Evolutionary conservation across 1,140 invertebrate species (phyloP), one percentile per base, ranked within the genome.

Genomic region (Panagrolaimus sp.): DNA sequence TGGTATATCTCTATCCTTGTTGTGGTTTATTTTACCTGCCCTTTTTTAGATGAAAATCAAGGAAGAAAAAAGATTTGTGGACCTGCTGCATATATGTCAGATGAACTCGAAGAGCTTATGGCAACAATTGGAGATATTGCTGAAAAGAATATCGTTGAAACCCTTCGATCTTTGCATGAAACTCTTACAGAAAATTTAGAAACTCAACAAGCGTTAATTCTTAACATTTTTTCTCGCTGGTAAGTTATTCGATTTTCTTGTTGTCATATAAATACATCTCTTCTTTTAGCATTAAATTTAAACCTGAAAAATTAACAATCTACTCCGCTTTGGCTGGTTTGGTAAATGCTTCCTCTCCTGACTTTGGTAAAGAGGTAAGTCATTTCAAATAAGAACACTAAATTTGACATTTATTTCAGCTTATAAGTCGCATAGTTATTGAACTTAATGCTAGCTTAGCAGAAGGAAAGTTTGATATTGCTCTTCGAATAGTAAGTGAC

Each of bases 291-390:
- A 93, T 93, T 25, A 90, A 92, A 38, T 90, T 90, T 71, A 91
- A 96, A 89, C 95, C 95, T 2, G 94, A 98, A 84, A 97, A 96
- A 86, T 92, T 93, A 81, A 93, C 93, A 0, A 94, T 97, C 63
- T 98, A 98, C 82, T 92, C 93, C 4, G 97, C 94, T 0, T 84
- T 98, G 11, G 92, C 96, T 70, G 95, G 95, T 2, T 86, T 98
- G 27, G 84, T 98, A 0, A 98, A 98, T 87, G 92, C 92, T 0
- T 95, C 95, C 82, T 96, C 96, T 84, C 96, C 93, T 79, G 94
- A 93, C 84, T 97, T 96, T 86, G 94, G 94, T 66, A 93, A 93
- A 61, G 93, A 96, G 83, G 88, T 89, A 82, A 43, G 13, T 68
- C 42, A 45, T 27, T 14, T 11, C 23, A 8, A n/a, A n/a, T 73